Evolutionary conservation across 1,140 invertebrate genomes (phyloP).

Genomic region (Proales similis): DNA sequence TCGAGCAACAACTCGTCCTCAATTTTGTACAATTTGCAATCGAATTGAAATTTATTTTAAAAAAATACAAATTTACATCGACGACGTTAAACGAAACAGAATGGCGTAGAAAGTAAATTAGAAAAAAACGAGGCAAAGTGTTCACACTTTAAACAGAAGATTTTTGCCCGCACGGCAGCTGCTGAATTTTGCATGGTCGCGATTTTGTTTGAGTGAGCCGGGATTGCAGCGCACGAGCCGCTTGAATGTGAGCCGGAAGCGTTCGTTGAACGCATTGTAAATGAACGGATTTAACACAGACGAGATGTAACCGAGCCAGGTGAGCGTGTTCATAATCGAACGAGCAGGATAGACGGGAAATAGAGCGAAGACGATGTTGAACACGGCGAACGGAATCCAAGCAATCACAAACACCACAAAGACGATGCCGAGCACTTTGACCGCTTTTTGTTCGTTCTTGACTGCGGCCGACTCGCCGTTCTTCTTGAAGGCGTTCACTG

Average conservation of each 20-base stretch:
- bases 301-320: slow-evolving; percentile 33
- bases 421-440: slow-evolving; percentile 34
- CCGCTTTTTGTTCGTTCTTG: slow-evolving; percentile 36
- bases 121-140: too few species aligned
- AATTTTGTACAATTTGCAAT: too few species aligned
- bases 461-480: slow-evolving; percentile 21
- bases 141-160: too few species aligned
- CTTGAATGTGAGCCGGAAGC: slow-evolving; percentile 15
- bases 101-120: too few species aligned
- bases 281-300: slow-evolving; percentile 22
- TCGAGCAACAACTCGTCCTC: too few species aligned
- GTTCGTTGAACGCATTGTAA: slow-evolving; percentile 34
- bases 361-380: slow-evolving; percentile 12
- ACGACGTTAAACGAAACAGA: too few species aligned
- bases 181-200: too few species aligned
- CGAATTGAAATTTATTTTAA: too few species aligned
- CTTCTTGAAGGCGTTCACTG: background rate
- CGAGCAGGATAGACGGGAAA: background rate
- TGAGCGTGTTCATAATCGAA: slow-evolving; percentile 10
- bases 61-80: too few species aligned
- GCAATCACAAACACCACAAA: slow-evolving; percentile 37
- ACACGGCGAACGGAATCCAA: slow-evolving; percentile 20
- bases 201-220: too few species aligned
- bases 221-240: slow-evolving; percentile 1
- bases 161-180: too few species aligned